Percentiles rank a stretch among this genome's conserved stretches.
phyloP scores from a whole-genome alignment of 1,140 invertebrate species.

The Dufourea novaeangliae region DNA sequence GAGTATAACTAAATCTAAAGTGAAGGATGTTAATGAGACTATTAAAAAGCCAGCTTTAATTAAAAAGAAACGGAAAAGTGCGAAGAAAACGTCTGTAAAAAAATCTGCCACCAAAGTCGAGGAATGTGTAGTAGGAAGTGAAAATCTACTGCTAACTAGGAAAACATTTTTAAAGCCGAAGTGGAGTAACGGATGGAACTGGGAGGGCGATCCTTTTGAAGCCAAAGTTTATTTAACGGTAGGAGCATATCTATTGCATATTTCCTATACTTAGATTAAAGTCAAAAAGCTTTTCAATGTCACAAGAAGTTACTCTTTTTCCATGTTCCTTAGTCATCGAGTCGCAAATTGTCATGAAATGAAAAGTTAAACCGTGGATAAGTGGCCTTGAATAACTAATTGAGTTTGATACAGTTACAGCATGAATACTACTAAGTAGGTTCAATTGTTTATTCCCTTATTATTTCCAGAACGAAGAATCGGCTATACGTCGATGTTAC shows the following conservation, averaged over 20 bases:
- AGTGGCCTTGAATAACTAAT: no score
- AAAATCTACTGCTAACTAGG: conserved; percentile 72
- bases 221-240: conserved; percentile 94
- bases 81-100: conserved; percentile 67
- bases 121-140: conserved; percentile 66
- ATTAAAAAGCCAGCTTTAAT: conserved; percentile 62
- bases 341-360: no score
- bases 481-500: conserved; percentile 90
- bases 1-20: conserved; percentile 53
- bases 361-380: no score
- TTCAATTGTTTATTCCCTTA: conserved; percentile 21
- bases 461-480: conserved; percentile 89
- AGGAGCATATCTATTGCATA: conserved; percentile 76
- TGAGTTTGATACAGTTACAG: no score
- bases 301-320: no score
- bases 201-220: conserved; percentile 92
- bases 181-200: conserved; percentile 96
- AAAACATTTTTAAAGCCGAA: conserved; percentile 84
- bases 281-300: not conserved
- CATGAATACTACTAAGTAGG: conserved; percentile 7
- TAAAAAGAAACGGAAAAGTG: conserved; percentile 69
- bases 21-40: conserved; percentile 63
- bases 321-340: no score
- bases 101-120: conserved; percentile 70
- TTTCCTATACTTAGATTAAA: not conserved